These are phyloP conservation scores for Sipha maydis DNA, from an alignment of 2,888 invertebrate species.

Conservation along the genomic window DNA sequence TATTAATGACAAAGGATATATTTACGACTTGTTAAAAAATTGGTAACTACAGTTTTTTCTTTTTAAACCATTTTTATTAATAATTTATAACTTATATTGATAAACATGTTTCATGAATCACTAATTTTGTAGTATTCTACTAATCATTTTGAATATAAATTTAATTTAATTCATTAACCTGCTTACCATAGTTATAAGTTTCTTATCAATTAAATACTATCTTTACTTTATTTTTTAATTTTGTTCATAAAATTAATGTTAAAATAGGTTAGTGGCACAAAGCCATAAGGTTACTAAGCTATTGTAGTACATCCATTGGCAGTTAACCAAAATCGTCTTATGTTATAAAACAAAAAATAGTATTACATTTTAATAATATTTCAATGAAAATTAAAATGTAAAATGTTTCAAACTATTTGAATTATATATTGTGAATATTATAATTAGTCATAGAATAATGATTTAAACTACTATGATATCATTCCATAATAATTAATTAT, in stretches of 20 bases:
- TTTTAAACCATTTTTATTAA: neutral
- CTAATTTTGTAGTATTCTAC: too few species aligned
- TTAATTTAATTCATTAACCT: neutral
- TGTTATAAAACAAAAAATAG: slow-evolving; percentile 18
- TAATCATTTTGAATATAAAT: too few species aligned
- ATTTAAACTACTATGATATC: neutral
- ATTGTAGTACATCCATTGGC: slow-evolving; percentile 55
- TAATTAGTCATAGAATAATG: neutral
- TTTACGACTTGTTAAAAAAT: slow-evolving; percentile 90
- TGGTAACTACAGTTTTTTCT: slow-evolving; percentile 75
- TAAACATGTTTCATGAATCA: neutral
- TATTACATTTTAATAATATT: slow-evolving; percentile 32
- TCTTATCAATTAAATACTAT: neutral
- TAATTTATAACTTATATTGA: neutral
- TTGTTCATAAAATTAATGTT: slow-evolving; percentile 13
- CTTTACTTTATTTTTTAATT: slow-evolving; percentile 7
- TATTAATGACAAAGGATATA: slow-evolving; percentile 92
- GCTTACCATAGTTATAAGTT: neutral
- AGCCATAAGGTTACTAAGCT: slow-evolving; percentile 13
- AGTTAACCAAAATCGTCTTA: slow-evolving; percentile 19
- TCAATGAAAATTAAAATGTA: slow-evolving; percentile 2
- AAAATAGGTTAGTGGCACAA: slow-evolving; percentile 40
- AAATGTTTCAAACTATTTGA: neutral
- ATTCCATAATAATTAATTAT: neutral
- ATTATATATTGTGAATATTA: neutral